Base-by-base conservation (phyloP, 2,113 vertebrate species). In the Tychaedon coryphoeus region DNA sequence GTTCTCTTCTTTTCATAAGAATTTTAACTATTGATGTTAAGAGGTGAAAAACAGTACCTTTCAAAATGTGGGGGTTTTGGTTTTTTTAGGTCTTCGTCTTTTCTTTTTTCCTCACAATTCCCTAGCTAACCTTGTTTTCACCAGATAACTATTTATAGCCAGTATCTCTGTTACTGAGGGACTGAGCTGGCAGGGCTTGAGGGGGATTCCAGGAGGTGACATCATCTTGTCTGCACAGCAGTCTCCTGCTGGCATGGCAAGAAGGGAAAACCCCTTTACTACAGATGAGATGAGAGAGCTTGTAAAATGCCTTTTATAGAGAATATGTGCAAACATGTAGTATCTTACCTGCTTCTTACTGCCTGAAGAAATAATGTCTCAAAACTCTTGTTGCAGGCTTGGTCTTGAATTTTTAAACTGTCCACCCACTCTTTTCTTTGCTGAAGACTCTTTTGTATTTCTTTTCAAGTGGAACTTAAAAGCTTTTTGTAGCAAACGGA, bases 121-220 rank as follows among this genome's bases (percentile, higher is more conserved):
- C 57, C 50, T 78, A 86, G 26, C 93, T 83, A 28, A 61, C 81
- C 76, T 83, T 93, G 94, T 96, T 95, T 97, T 96, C 88, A 62
- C 34, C 40, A 51, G 71, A 38, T 91, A 82, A 70, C 96, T 98
- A 96, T 98, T 98, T 97, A 94, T 97, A 97, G 96, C 77, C 47
- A 28, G 40, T 95, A 86, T 96, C 94, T 60, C 78, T 97, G 91
- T 88, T 90, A 74, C 62, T 89, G 93, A 81, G 92, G 93, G 86
- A 85, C 79, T 90, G 86, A 89, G 88, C 96, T 97, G 97, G 92
- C 97, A 98, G 93, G 93, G 74, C 71, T 95, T 90, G 90, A 94
- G 94, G 97, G 95, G 89, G 97, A 97, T 97, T 97, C 97, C 97
- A 92, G 91, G 96, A 97, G 96, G 92, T 97, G 97, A 97, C 94